phyloP scores from a whole-genome alignment of 2,888 invertebrate genomes.

The Amphipyra tragopoginis region DNA sequence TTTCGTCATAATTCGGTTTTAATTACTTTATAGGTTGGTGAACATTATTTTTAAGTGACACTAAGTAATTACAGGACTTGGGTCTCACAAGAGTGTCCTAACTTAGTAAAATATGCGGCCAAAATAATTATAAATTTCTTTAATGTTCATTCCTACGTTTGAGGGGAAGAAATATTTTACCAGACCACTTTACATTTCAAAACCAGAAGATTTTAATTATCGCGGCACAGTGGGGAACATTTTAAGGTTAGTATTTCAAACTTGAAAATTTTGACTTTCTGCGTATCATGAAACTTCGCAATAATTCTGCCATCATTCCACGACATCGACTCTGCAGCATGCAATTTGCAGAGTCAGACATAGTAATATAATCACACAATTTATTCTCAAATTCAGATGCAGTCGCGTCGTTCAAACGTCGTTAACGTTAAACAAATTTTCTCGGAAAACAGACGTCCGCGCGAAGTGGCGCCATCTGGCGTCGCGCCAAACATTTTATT shows the following conservation, averaged over 20 bases:
- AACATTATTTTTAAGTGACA: conserved; percentile 37
- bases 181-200: conserved; percentile 55
- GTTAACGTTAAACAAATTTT: conserved; percentile 55
- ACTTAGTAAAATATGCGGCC: conserved; percentile 49
- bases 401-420: conserved; percentile 57
- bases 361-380: conserved; percentile 50
- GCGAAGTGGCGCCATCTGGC: conserved; percentile 55
- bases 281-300: conserved; percentile 24
- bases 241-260: conserved; percentile 45
- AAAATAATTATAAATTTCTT: conserved; percentile 55
- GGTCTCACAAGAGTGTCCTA: conserved; percentile 20
- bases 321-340: conserved; percentile 31
- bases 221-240: conserved; percentile 30
- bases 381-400: conserved; percentile 56
- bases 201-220: conserved; percentile 59
- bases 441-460: conserved; percentile 39
- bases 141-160: conserved; percentile 43
- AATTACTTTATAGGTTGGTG: conserved; percentile 22
- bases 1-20: neutral
- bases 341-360: conserved; percentile 34
- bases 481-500: conserved; percentile 53
- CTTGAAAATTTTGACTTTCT: conserved; percentile 31
- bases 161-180: conserved; percentile 52
- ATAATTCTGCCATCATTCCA: conserved; percentile 20
- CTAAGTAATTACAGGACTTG: conserved; percentile 33